Evolutionary conservation across 2,113 vertebrate genomes (phyloP), one percentile per base, ranked within the genome.

Genomic region (Protobothrops flavoviridis): DNA sequence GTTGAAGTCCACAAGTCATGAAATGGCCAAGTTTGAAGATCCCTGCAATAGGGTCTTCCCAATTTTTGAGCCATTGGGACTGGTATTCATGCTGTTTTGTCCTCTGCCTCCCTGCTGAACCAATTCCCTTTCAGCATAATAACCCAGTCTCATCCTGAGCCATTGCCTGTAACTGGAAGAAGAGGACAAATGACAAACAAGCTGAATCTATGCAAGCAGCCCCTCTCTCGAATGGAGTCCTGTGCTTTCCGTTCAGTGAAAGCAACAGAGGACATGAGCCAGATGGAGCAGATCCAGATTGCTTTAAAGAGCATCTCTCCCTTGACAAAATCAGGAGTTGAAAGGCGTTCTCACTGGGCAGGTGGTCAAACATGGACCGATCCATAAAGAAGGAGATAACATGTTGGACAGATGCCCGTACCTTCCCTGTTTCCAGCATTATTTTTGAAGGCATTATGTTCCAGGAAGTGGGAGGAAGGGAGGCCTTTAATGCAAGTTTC

Each of bases 201-300:
- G 91, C 45, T 91, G 74, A 91, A 92, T 95, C 94, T 96, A 85
- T 91, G 87, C 61, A 95, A 92, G 23, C 95, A 96, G 94, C 61
- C 90, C 89, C 57, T 88, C 86, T 59, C 94, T 94, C 96, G 95
- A 94, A 3, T 0, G 39, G 93, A 64, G 94, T 93, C 93, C 52
- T 45, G 94, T 55, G 56, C 57, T 95, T 96, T 92, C 87, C 86
- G 61, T 59, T 88, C 88, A 81, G 39, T 88, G 50, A 95, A 97
- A 96, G 96, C 93, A 96, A 87, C 12, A 93, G 20, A 87, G 33
- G 21, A 92, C 87, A 86, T 12, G 86, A 81, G 93, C 93, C 94
- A 95, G 94, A 93, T 96, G 95, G 95, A 95, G 95, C 64, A 6
- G 1, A 10, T 90, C 94, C 96, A 97, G 96, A 87, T n/a, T 95